Evolutionary conservation across 2,888 invertebrate species (phyloP), one percentile per base, ranked within the genome.

Genomic region (Trissolcus brochymenae): DNA sequence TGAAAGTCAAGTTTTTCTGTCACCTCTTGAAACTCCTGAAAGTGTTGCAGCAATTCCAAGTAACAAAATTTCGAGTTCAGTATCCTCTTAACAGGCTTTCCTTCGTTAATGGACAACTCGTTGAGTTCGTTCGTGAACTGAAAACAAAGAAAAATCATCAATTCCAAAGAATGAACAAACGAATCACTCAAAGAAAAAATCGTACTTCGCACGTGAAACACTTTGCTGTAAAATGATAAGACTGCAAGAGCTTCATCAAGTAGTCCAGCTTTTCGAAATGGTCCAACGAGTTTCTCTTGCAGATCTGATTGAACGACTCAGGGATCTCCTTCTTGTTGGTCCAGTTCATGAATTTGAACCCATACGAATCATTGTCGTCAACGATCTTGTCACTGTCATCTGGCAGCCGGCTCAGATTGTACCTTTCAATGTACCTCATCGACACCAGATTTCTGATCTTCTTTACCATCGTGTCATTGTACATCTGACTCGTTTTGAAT

Each of bases 361-460:
- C 2, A 43, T 1, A 4, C 14, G n/a, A 14, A 4, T 13, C 43
- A 43, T n/a, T 43, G 4, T 43, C 43, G 57, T 90, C 4, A 49
- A 89, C 83, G 11, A 72, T 55, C 72, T 83, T 82, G 13, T 82
- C 59, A 51, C 91, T 85, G 6, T 90, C 89, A 54, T 84, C 82
- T 1, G 89, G 82, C 72, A 95, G 88, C 2, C 90, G 90, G 73
- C 87, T 89, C 53, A 95, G 85, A 46, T 91, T 90, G 85, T 92
- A 95, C 61, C 90, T 90, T 81, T 90, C 89, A 49, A 94, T 88
- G 82, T 92, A 95, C 80, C 91, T 90, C 19, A 91, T 87, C 0
- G 92, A 92, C 53, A 86, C 84, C 14, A 76, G 35, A 54, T 53
- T 59, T 54, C 80, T 81, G 9, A 84, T 82, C 74, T 79, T 85